Conservation (phyloP, 64 coral and sea anemone species). For the Actinia equina region DNA sequence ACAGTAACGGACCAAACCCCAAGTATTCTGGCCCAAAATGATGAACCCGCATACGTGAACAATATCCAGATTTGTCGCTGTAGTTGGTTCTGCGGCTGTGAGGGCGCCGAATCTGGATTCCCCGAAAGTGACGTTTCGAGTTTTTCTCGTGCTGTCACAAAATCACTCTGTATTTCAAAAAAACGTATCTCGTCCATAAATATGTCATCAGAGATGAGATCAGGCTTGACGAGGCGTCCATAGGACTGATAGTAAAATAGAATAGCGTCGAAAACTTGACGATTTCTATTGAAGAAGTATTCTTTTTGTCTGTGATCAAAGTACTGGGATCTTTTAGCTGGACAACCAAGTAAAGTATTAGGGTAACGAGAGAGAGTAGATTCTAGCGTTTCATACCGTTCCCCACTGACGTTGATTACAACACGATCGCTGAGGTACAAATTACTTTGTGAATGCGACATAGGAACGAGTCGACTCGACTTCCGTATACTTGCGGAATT, state of each 20-base stretch:
- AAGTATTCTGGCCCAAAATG: slow-evolving; percentile 57
- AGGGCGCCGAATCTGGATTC: background rate
- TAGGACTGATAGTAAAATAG: slow-evolving; percentile 95
- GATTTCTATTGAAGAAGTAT: slow-evolving; percentile 88
- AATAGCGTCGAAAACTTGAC: slow-evolving; percentile 87
- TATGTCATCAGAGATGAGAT: slow-evolving; percentile 65
- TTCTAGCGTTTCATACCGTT: slow-evolving; percentile 78
- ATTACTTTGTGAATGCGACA: background rate
- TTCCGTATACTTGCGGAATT: no score
- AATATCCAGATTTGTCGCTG: slow-evolving; percentile 70
- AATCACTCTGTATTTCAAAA: slow-evolving; percentile 69
- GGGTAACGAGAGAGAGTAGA: slow-evolving; percentile 76
- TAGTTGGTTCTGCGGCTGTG: slow-evolving; percentile 43
- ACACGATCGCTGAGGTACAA: slow-evolving; percentile 48
- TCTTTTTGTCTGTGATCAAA: slow-evolving; percentile 66
- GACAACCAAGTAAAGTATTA: slow-evolving; percentile 82
- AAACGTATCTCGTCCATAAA: slow-evolving; percentile 89
- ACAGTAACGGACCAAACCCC: slow-evolving; percentile 69
- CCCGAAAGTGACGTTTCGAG: slow-evolving; percentile 51
- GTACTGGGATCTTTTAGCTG: slow-evolving; percentile 65
- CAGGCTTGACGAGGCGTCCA: slow-evolving; percentile 75
- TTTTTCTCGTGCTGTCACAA: slow-evolving; percentile 43
- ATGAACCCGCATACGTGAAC: slow-evolving; percentile 76
- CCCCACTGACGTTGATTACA: slow-evolving; percentile 80
- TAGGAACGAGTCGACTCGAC: background rate